Evolutionary conservation across 2,113 vertebrate species (phyloP), one percentile per base, ranked within the genome.

Genomic region (Cinclus cinclus): DNA sequence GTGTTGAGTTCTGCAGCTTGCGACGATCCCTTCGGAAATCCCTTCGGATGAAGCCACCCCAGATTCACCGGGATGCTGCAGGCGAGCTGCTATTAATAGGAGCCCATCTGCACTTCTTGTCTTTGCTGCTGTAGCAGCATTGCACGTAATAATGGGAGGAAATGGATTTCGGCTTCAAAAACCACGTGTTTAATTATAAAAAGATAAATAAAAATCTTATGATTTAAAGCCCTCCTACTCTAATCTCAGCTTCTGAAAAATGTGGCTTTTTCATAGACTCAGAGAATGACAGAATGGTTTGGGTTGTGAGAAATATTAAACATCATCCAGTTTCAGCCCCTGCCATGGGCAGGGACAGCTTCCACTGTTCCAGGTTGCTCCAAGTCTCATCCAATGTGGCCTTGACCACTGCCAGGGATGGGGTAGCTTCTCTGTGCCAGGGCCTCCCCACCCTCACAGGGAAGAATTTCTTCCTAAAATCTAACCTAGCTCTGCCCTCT

Each of bases 1-100:
- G 95, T 64, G 95, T 96, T 52, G 83, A 89, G 37, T 55, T 80
- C 17, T 15, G 63, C 50, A 37, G 62, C 39, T 20, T 95, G 86
- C 94, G 94, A 20, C 9, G 31, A 37, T 50, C 44, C n/a, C n/a
- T 18, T 47, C 2, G 22, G 79, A 60, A 83, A 88, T 73, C 74
- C 25, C 35, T 73, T 17, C 7, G 1, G 84, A 16, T 21, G 10
- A 3, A 67, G 39, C 44, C 42, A 5, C 15, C 22, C 10, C 91
- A 6, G 77, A 24, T 76, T 52, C 52, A 5, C 35, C 5, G 14
- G 56, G 50, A 63, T 41, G 89, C 69, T 74, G 75, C 1, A 1
- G 53, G 60, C 0, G 4, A 60, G 83, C 46, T 27, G 28, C 71
- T 63, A 13, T 59, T 55, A 23, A 47, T 39, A 81, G 83, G 77